Conservation (phyloP, 2,797 vertebrate genomes). For the Anas flavirostris region DNA sequence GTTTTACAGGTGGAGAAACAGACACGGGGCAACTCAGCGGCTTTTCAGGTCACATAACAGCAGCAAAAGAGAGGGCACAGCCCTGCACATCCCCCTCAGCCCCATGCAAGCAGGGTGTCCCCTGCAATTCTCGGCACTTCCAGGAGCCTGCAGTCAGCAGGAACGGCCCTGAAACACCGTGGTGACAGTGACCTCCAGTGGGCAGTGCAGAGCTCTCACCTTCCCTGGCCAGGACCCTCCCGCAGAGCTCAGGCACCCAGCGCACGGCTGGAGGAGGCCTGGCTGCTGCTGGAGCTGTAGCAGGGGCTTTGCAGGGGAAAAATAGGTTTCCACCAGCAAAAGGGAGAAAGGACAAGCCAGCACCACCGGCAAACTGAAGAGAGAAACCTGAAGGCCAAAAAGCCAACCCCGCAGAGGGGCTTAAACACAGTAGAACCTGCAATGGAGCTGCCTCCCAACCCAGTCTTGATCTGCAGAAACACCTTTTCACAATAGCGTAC, state of each 20-base stretch:
- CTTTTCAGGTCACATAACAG: neutral
- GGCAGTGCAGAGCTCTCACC: neutral
- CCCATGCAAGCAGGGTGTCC: neutral
- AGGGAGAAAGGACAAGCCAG: neutral
- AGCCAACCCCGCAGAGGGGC: rapidly evolving
- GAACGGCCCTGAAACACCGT: neutral
- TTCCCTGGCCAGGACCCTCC: neutral
- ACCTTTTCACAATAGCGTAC: neutral
- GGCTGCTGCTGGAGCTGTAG: neutral
- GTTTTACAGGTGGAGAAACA: neutral
- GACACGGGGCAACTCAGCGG: neutral
- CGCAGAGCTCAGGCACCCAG: neutral
- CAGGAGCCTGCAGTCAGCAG: neutral
- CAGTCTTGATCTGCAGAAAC: neutral
- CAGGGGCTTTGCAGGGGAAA: neutral
- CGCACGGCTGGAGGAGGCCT: rapidly evolving
- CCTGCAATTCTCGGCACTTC: too few species aligned
- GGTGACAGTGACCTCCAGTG: constrained; percentile 73
- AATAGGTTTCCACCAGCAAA: neutral
- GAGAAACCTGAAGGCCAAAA: neutral
- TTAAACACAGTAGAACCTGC: rapidly evolving
- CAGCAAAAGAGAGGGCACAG: neutral
- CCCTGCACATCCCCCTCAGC: neutral
- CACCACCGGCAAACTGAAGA: neutral
- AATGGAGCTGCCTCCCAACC: neutral